Evolutionary conservation across 2,113 vertebrate species (phyloP).

Genomic region (Phylloscopus whistleri): DNA sequence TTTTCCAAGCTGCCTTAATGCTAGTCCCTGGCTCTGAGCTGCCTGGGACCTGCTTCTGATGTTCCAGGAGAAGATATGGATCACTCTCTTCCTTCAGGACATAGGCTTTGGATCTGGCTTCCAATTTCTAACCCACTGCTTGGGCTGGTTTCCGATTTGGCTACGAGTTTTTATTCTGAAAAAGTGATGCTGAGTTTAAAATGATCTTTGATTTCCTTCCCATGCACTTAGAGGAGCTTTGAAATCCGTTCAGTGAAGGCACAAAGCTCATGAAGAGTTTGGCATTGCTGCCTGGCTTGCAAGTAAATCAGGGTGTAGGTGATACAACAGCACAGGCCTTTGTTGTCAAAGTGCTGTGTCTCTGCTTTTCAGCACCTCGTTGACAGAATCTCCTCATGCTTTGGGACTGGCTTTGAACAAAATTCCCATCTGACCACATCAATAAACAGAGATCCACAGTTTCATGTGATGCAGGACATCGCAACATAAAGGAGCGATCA

Average conservation of each 20-base stretch:
- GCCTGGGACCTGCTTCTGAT: not conserved
- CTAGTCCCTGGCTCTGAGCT: no score
- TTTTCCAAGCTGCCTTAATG: not conserved
- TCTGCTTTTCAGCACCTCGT: not conserved
- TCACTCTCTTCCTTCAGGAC: not conserved
- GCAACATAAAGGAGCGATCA: not conserved
- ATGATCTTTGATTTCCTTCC: not conserved
- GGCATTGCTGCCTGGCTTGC: not conserved
- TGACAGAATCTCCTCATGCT: not conserved
- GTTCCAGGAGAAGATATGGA: not conserved
- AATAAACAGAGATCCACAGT: not conserved
- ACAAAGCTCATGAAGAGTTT: not conserved
- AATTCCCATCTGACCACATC: not conserved
- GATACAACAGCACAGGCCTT: not conserved
- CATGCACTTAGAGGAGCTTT: not conserved
- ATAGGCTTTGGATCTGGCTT: not conserved
- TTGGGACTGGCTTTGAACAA: not conserved
- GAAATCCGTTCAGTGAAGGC: not conserved
- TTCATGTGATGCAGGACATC: not conserved
- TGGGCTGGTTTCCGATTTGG: not conserved
- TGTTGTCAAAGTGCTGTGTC: not conserved
- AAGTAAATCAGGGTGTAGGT: not conserved
- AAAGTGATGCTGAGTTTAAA: not conserved
- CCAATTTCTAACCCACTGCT: not conserved
- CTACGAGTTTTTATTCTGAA: no score